Evolutionary conservation across 1,140 invertebrate genomes (phyloP), one percentile per base, ranked within the genome.

Genomic region (Drosophila guanche): DNA sequence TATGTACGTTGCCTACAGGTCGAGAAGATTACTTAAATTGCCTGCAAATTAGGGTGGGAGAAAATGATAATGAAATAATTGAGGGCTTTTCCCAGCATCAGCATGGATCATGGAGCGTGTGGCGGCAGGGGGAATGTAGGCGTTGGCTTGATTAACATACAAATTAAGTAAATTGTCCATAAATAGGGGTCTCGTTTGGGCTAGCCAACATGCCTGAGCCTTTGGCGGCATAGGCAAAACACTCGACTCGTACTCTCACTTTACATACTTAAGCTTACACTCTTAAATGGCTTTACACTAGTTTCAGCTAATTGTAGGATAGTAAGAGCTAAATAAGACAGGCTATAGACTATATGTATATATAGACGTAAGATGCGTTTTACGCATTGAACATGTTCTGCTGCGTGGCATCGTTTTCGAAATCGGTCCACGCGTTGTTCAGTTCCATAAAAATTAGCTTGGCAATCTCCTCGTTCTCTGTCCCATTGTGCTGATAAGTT

Each of bases 381-480:
- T 90, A 90, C 61, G 88, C 74, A 68, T 89, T 91, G 72, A 97
- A 97, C 90, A 97, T 92, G 90, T 97, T 96, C 91, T 97, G 96
- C 91, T 97, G 96, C 66, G 95, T 94, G 37, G 95, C 93, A 91
- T 97, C 96, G 84, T 97, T 97, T 92, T 99, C 98, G 92, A 99
- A 99, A 89, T 98, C 97, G 73, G 95, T 96, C 98, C 98, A 99
- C 8, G 98, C 98, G 91, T 99, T 99, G 92, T 99, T 99, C 69
- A 99, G 92, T 93, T 99, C 98, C 95, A 99, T 98, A 92, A 99
- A 99, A 88, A 99, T 98, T 86, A 99, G 92, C 92, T 98, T 99
- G 8, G 99, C 98, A 86, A 99, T 93, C 76, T 95, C 95, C 92
- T 98, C 97, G 89, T 98, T 97, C 33, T 94, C 93, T 1, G 96